Conservation (phyloP, 2,888 invertebrate species). For the Endotricha flammealis region DNA sequence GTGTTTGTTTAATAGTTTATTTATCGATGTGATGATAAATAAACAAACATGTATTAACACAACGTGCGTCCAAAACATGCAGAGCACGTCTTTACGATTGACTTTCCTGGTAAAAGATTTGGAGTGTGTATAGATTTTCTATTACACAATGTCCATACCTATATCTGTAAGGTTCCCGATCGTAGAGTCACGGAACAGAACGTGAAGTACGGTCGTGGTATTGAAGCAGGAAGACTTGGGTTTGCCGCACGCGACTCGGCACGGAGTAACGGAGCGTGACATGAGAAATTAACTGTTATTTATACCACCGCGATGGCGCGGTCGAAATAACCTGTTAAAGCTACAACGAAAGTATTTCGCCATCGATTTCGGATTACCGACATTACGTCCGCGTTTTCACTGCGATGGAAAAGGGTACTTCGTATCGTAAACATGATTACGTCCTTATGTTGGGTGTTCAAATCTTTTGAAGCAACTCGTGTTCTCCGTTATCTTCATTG, state of each 20-base stretch:
- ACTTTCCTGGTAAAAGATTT: constrained; percentile 1
- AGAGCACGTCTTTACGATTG: constrained; percentile 1
- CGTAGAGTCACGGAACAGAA: constrained; percentile 20
- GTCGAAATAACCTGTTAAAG: constrained; percentile 60
- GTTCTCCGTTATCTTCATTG: too few species aligned
- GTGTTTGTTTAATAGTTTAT: too few species aligned
- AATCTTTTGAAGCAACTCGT: background rate
- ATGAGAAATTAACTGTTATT: constrained; percentile 75
- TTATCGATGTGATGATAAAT: too few species aligned
- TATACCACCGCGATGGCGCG: constrained; percentile 42
- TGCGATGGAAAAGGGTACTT: constrained; percentile 13
- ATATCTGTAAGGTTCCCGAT: constrained; percentile 9
- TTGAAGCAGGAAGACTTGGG: constrained; percentile 58
- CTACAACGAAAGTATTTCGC: constrained; percentile 54
- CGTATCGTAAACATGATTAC: constrained; percentile 1
- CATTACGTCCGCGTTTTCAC: constrained; percentile 14
- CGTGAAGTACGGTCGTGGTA: constrained; percentile 42
- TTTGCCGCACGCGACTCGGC: constrained; percentile 73
- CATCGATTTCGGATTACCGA: constrained; percentile 34
- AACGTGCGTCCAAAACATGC: too few species aligned
- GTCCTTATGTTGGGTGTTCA: constrained; percentile 1
- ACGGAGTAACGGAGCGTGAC: constrained; percentile 67
- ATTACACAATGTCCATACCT: constrained; percentile 8
- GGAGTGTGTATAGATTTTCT: too few species aligned
- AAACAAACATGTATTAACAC: too few species aligned